phyloP scores from a whole-genome alignment of 2,797 vertebrate species.

The Eutrigla gurnardus region DNA sequence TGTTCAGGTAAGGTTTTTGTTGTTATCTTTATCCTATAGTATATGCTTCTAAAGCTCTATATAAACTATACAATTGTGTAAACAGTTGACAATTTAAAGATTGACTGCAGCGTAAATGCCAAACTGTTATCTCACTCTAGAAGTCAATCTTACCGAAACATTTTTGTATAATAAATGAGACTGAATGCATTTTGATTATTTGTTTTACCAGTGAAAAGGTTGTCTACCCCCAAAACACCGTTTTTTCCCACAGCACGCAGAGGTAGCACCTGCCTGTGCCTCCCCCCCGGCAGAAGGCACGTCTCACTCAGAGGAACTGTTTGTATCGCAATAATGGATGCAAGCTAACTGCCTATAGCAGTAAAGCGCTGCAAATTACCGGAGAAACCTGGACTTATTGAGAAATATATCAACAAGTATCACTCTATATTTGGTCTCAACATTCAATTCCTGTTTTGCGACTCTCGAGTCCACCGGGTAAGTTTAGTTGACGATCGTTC shows the following conservation, averaged over 20 bases:
- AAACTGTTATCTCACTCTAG: neutral
- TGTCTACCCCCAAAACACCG: accelerated
- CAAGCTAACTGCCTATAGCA: neutral
- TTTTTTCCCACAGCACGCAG: neutral
- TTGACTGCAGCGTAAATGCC: accelerated
- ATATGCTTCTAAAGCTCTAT: neutral
- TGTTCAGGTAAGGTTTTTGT: neutral
- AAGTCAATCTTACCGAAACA: neutral
- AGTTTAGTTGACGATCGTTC: slow-evolving; percentile 13
- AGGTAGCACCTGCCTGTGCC: slow-evolving; percentile 11
- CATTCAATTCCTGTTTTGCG: neutral
- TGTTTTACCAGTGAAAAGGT: neutral
- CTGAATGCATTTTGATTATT: neutral
- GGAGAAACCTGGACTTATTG: neutral
- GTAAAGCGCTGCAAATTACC: neutral
- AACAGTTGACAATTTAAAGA: neutral
- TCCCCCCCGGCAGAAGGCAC: neutral
- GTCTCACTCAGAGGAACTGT: neutral
- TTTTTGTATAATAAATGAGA: accelerated
- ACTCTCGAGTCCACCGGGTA: slow-evolving; percentile 22
- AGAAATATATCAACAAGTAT: neutral
- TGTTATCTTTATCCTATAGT: neutral
- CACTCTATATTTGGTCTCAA: neutral
- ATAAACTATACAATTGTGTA: neutral
- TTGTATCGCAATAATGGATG: slow-evolving; percentile 30